Conservation (phyloP, 1,140 invertebrate species). For the Musca domestica region DNA sequence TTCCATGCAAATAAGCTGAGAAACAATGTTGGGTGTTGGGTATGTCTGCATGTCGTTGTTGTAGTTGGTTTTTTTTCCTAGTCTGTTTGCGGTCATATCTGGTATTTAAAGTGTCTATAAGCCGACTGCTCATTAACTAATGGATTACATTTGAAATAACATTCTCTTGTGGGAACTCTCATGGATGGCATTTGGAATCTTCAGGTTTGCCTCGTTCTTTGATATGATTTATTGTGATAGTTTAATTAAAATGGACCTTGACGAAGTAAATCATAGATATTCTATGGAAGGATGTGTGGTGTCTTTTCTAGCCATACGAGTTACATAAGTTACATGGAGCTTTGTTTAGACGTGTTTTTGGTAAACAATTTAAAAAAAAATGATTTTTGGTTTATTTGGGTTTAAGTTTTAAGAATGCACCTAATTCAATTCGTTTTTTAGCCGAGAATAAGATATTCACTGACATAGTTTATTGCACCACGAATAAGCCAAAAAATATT, state of each 20-base stretch:
- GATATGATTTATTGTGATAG: conserved; percentile 11
- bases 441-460: too few species aligned
- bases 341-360: too few species aligned
- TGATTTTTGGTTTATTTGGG: too few species aligned
- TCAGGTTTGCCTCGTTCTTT: not conserved
- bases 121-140: conserved; percentile 19
- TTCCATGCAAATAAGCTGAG: conserved; percentile 18
- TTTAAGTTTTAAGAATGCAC: too few species aligned
- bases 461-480: too few species aligned
- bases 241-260: conserved; percentile 9
- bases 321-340: too few species aligned
- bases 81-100: not conserved
- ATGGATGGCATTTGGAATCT: not conserved
- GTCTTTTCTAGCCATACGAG: too few species aligned
- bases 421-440: too few species aligned
- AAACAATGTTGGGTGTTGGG: conserved; percentile 11
- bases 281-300: too few species aligned
- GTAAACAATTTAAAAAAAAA: too few species aligned
- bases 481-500: too few species aligned
- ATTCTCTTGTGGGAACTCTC: conserved; percentile 11
- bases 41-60: not conserved
- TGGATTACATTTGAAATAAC: conserved; percentile 16
- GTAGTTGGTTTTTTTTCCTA: not conserved
- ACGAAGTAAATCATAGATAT: not conserved
- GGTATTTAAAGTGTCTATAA: conserved; percentile 21